phyloP scores from a whole-genome alignment of 2,888 invertebrate genomes.

The Zygogramma bicolorata region DNA sequence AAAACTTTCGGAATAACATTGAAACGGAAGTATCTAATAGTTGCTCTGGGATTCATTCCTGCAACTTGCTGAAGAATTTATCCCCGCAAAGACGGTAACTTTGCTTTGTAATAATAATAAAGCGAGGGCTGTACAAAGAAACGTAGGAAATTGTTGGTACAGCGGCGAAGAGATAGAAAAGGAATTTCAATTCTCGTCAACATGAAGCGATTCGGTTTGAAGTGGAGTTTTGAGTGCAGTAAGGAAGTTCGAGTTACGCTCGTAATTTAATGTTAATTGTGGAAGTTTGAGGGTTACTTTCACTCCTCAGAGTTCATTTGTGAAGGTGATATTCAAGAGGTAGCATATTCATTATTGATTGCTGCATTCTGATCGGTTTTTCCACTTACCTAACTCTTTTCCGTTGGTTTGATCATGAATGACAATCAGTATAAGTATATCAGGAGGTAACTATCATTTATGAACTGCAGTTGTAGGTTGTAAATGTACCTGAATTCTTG shows the following conservation, averaged over 20 bases:
- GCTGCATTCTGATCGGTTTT: too few species aligned
- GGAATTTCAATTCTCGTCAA: conserved; percentile 2
- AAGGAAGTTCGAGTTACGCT: neutral
- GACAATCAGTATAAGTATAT: too few species aligned
- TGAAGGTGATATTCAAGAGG: too few species aligned
- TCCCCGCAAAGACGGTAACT: neutral
- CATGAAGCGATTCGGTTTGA: neutral
- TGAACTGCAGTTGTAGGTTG: too few species aligned
- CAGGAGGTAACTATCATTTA: too few species aligned
- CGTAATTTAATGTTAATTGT: neutral
- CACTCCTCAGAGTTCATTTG: neutral
- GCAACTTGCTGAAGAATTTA: conserved; percentile 13
- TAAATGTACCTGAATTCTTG: too few species aligned
- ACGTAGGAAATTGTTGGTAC: conserved; percentile 7
- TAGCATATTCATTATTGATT: too few species aligned
- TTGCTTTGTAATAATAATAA: conserved; percentile 14
- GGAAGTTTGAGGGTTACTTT: neutral
- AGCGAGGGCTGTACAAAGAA: conserved; percentile 8
- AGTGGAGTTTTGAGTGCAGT: conserved; percentile 1
- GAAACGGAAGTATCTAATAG: conserved; percentile 2
- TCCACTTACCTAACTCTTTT: too few species aligned
- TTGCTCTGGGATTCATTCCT: conserved; percentile 13
- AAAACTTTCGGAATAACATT: conserved; percentile 9
- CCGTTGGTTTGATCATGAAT: too few species aligned
- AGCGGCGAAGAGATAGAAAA: conserved; percentile 5